Evolutionary conservation across 53 echinoderm and acorn worm species (phyloP), one percentile per base, ranked within the genome.

Genomic region (Paelopatides confundens): DNA sequence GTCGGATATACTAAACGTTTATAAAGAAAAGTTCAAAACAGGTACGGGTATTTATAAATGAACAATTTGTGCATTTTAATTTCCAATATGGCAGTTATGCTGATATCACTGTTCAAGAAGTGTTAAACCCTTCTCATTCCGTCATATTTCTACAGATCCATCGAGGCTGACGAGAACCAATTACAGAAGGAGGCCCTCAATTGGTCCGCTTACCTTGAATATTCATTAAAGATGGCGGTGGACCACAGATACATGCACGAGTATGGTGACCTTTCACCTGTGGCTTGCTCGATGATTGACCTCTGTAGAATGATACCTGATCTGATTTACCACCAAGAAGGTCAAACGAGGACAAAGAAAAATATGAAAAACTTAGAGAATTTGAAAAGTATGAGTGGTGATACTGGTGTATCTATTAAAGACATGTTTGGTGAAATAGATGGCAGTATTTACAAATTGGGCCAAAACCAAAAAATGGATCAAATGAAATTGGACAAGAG

Each of bases 231-330:
- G n/a, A 88, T 91, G 74, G 90, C 90, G 0, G 63, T 92, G 26
- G 87, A 90, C 9, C 97, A 97, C 70, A 87, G 97, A 64, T 90
- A 90, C 66, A 93, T 93, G 92, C 97, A 97, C 71, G 97, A 97
- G 81, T 91, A 90, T 63, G 97, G 95, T 31, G 90, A 95, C 23
- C 84, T 83, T 83, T 65, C 84, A 83, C 65, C 49, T 53, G 51
- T 79, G 51, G 29, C 51, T 31, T 52, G 31, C 51, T 27, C 49
- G 5, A 30, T 33, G 14, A 21, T 14, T 33, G 79, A 79, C 51
- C 51, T 79, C 27, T 13, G 5, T 31, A 54, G 79, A 32, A 79
- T 79, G 51, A 79, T 79, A 52, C 79, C 53, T 15, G 79, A 79
- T 29, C 51, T 31, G 15, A 34, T 2, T 21, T 4, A 27, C 18